These are phyloP conservation scores for Papilio aristodemus DNA, from an alignment of 1,140 invertebrate species.

Conservation along the genomic window DNA sequence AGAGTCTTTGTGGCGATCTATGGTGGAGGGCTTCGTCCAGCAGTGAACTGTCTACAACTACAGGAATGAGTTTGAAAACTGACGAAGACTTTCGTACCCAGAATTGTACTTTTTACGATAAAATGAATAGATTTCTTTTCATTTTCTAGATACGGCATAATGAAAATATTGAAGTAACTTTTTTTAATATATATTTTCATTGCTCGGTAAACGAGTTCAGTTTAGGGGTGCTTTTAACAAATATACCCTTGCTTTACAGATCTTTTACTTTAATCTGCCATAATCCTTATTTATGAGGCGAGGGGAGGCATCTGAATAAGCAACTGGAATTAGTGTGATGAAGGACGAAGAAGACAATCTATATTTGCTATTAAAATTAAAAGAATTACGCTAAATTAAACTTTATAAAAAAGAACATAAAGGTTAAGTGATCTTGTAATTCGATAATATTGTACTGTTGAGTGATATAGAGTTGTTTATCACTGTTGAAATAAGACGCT, in stretches of 20 bases:
- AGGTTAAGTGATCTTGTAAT: conserved; percentile 3
- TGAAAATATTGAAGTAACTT: not conserved
- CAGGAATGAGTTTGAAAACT: no score
- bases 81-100: no score
- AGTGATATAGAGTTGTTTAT: conserved; percentile 43
- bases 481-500: conserved; percentile 48
- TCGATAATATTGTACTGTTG: conserved; percentile 35
- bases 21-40: no score
- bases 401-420: conserved; percentile 10
- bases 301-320: conserved; percentile 58
- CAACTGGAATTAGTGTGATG: conserved; percentile 51
- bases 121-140: conserved; percentile 14
- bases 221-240: conserved; percentile 35
- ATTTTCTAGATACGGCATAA: not conserved
- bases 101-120: not conserved
- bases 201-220: conserved; percentile 20
- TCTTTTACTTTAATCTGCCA: conserved; percentile 44
- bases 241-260: conserved; percentile 39
- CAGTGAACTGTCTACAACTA: no score
- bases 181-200: not conserved
- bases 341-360: conserved; percentile 38
- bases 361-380: conserved; percentile 17
- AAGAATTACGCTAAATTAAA: conserved; percentile 19
- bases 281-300: conserved; percentile 59
- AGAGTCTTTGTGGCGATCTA: no score